These are phyloP conservation scores for Arbacia lixula DNA, from an alignment of 53 echinoderm and acorn worm genomes.

Conservation along the genomic window DNA sequence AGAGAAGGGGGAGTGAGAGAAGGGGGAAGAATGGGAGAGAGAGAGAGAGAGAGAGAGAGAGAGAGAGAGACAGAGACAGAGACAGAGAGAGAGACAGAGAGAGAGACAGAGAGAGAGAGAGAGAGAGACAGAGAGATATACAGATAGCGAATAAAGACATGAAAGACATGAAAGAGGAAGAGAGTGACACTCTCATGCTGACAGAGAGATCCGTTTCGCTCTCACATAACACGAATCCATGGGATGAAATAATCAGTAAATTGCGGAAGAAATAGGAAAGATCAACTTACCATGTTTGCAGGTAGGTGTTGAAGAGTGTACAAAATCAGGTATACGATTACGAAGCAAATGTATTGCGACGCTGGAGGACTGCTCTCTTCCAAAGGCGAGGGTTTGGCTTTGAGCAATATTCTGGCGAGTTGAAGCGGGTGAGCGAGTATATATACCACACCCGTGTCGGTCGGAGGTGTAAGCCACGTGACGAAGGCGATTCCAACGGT, in stretches of 20 bases:
- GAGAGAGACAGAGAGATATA: neutral
- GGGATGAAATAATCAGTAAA: too few relatives aligned
- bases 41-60: neutral
- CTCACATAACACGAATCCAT: too few relatives aligned
- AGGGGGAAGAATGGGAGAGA: neutral
- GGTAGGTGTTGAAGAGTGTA: neutral
- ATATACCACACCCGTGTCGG: neutral
- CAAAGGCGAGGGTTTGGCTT: neutral
- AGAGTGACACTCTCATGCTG: too few relatives aligned
- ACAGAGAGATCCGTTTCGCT: too few relatives aligned
- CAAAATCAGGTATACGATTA: neutral
- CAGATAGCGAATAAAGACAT: too few relatives aligned
- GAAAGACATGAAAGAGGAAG: too few relatives aligned
- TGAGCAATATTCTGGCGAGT: neutral
- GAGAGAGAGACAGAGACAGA: neutral
- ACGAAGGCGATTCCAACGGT: neutral
- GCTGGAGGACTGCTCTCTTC: neutral
- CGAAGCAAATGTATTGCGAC: neutral
- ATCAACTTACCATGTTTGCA: slow-evolving; percentile 1
- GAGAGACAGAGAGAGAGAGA: neutral
- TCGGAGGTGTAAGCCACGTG: neutral
- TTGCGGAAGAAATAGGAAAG: too few relatives aligned
- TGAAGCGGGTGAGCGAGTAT: neutral
- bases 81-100: neutral
- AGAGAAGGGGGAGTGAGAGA: neutral